These are phyloP conservation scores for Epinotia ramella DNA, from an alignment of 2,888 invertebrate species.

Conservation along the genomic window DNA sequence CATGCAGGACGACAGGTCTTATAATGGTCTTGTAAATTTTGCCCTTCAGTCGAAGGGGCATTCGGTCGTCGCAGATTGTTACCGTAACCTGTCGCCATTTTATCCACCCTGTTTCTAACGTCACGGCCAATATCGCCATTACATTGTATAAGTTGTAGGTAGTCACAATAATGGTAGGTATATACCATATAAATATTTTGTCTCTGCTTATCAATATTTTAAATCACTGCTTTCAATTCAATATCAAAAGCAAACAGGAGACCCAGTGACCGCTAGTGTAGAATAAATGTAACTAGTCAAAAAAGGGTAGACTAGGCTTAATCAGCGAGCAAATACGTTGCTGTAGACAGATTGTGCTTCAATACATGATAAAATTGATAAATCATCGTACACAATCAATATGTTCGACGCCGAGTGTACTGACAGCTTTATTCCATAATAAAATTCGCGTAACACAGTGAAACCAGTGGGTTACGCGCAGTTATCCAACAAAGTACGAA, in stretches of 20 bases:
- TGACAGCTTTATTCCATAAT: conserved; percentile 32
- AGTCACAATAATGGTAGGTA: too few species aligned
- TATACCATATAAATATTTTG: not conserved
- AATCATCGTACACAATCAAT: not conserved
- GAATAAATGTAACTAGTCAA: not conserved
- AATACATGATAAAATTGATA: not conserved
- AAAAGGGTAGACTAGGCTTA: not conserved
- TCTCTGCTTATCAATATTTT: not conserved
- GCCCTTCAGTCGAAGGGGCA: too few species aligned
- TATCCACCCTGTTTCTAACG: too few species aligned
- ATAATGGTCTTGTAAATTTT: too few species aligned
- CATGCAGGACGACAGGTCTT: too few species aligned
- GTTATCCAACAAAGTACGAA: conserved; percentile 49
- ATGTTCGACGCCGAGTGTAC: conserved; percentile 9
- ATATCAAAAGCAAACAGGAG: not conserved
- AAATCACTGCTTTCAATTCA: not conserved
- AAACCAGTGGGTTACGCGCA: conserved; percentile 50
- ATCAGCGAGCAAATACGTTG: not conserved
- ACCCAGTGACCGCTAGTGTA: not conserved
- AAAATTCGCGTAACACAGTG: conserved; percentile 38
- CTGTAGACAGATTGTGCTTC: not conserved
- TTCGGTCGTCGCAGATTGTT: too few species aligned
- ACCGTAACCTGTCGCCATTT: too few species aligned
- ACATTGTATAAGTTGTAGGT: too few species aligned
- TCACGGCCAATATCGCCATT: too few species aligned